A percentile compares a stretch with the other conserved stretches of the same genome.
Evolutionary conservation across 2,888 invertebrate species (phyloP).

Genomic region (Invenusta paracnida): DNA sequence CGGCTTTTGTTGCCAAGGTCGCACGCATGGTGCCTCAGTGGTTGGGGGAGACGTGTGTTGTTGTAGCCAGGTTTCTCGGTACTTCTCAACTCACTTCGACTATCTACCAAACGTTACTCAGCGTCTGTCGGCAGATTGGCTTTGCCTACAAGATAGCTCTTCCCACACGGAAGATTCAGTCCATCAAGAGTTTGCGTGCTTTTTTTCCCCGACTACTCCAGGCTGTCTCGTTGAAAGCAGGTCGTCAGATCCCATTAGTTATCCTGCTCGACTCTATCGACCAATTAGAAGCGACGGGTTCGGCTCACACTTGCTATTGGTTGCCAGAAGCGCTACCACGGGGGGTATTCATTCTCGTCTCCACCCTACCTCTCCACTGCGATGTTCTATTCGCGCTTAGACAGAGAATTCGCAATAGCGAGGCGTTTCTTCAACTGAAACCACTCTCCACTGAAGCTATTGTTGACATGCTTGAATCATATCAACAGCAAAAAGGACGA

Average conservation of each 20-base stretch:
- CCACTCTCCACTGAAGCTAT: not conserved
- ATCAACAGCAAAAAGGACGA: not conserved
- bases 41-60: not conserved
- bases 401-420: not conserved
- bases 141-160: not conserved
- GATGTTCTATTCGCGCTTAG: not conserved
- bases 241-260: conserved; percentile 9
- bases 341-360: conserved; percentile 50
- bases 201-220: conserved; percentile 2
- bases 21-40: not conserved
- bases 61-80: conserved; percentile 7
- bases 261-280: conserved; percentile 28
- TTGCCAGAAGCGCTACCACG: conserved; percentile 49
- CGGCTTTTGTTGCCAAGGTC: conserved; percentile 23
- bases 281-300: not conserved
- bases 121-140: conserved; percentile 7
- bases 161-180: not conserved
- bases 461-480: not conserved
- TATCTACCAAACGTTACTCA: conserved; percentile 6
- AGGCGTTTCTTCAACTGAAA: not conserved
- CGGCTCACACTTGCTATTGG: conserved; percentile 45
- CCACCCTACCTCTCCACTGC: conserved; percentile 49
- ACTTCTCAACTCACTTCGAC: not conserved
- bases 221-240: not conserved
- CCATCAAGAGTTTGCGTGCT: not conserved